Evolutionary conservation across 2,113 vertebrate species (phyloP).

Genomic region (Oreochromis niloticus): DNA sequence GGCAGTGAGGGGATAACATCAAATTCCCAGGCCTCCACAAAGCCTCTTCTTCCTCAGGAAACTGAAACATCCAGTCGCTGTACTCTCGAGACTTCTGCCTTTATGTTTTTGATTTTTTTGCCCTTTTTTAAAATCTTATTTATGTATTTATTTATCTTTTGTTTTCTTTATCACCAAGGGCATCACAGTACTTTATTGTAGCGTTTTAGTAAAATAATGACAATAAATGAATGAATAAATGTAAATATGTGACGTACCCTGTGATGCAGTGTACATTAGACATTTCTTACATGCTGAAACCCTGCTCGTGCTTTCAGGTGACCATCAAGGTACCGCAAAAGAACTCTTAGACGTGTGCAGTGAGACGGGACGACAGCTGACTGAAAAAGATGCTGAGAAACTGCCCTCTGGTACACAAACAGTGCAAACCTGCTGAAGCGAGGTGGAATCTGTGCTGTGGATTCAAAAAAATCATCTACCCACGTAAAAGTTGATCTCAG

Average conservation of each 20-base stretch:
- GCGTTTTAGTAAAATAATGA: neutral
- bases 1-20: neutral
- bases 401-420: neutral
- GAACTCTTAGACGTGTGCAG: constrained; percentile 74
- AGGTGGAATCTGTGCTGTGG: neutral
- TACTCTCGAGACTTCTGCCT: neutral
- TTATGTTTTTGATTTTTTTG: accelerated
- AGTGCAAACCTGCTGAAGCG: accelerated
- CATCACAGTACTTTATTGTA: neutral
- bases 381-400: accelerated
- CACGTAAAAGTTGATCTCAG: neutral
- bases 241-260: neutral
- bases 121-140: neutral
- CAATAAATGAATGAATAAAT: neutral
- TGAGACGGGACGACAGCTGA: neutral
- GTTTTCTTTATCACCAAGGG: neutral
- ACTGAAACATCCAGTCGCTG: neutral
- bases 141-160: neutral
- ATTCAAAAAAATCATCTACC: neutral
- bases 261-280: neutral
- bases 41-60: neutral
- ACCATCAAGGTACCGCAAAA: constrained; percentile 87
- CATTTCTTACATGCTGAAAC: neutral
- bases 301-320: constrained; percentile 68
- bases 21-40: neutral